Evolutionary conservation across 2,113 vertebrate genomes (phyloP).

Genomic region (Scomber colias): DNA sequence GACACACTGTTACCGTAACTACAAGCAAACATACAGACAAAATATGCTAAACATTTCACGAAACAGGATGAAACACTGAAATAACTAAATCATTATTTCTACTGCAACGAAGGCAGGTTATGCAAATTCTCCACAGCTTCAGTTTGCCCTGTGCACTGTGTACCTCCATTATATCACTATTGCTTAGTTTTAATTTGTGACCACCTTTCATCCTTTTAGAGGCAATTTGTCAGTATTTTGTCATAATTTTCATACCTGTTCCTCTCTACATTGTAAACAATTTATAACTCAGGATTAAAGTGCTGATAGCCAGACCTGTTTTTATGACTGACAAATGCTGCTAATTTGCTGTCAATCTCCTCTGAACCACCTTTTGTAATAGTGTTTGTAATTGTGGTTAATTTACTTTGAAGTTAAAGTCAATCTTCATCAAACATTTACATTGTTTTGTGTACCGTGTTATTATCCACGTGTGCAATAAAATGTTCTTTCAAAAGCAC

Average conservation of each 20-base stretch:
- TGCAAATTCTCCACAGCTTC: no score
- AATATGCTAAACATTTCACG: no score
- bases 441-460: background rate
- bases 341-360: background rate
- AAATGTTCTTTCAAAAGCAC: background rate
- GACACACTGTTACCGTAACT: no score
- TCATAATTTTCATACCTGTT: slow-evolving; percentile 11
- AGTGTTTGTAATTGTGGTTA: slow-evolving; percentile 23
- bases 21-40: no score
- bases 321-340: background rate
- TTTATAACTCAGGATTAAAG: slow-evolving; percentile 2
- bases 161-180: no score
- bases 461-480: background rate
- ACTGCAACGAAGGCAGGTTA: no score
- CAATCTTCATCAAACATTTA: slow-evolving; percentile 13
- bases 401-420: background rate
- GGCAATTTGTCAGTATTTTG: background rate
- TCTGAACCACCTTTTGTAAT: background rate
- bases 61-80: no score
- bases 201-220: background rate
- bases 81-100: no score
- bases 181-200: background rate
- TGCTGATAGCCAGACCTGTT: no score
- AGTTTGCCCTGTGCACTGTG: no score
- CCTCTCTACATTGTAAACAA: slow-evolving; percentile 11